Evolutionary conservation across 2,113 vertebrate species (phyloP).

Genomic region (Ameiurus melas): DNA sequence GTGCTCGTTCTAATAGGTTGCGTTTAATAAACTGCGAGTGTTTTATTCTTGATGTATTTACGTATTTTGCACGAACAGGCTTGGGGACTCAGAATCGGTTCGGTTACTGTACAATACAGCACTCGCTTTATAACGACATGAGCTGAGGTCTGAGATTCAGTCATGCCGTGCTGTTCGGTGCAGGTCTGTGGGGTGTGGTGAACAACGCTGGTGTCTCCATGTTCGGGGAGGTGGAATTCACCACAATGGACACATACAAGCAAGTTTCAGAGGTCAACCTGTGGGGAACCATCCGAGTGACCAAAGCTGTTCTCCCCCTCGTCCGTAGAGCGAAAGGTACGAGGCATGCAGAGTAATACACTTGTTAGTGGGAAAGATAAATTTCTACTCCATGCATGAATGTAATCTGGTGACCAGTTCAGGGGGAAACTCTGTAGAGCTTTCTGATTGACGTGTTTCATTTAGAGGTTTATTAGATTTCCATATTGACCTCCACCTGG

Average conservation of each 20-base stretch:
- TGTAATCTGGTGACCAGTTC: background rate
- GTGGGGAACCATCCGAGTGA: slow-evolving; percentile 85
- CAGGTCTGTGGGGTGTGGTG: slow-evolving; percentile 88
- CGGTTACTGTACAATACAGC: background rate
- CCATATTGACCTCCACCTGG: background rate
- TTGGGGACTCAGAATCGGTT: background rate
- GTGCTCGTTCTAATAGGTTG: no score
- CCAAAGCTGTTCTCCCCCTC: slow-evolving; percentile 83
- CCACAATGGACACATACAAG: slow-evolving; percentile 79
- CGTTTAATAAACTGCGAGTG: no score
- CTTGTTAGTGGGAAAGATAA: background rate
- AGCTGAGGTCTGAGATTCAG: background rate
- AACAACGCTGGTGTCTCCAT: slow-evolving; percentile 82
- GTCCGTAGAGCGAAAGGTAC: slow-evolving; percentile 83
- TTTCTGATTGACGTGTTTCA: background rate
- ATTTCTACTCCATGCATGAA: background rate
- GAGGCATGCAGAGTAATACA: background rate
- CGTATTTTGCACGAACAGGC: background rate
- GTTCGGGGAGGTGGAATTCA: slow-evolving; percentile 87
- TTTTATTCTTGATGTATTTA: no score
- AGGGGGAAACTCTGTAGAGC: background rate
- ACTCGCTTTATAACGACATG: background rate
- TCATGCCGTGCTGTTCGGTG: background rate
- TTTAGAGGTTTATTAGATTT: background rate
- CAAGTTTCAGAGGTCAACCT: slow-evolving; percentile 82